Base-by-base conservation (phyloP, 2,797 vertebrate species). In the Jordanella pulchra region DNA sequence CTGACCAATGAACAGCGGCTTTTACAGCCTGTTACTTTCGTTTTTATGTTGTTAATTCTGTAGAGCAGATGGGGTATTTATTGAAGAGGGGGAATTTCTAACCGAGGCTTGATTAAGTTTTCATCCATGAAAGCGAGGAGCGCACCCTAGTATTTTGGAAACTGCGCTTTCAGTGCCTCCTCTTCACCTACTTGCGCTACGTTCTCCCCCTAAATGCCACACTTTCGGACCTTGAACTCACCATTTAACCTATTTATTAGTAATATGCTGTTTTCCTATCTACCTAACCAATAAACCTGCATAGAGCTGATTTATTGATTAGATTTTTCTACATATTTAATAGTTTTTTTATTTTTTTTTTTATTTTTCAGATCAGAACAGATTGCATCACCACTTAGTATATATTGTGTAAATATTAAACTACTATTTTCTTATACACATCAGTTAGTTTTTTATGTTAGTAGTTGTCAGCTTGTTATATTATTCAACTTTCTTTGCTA, bases 91-190 rank as follows among this genome's bases (percentile, higher is more conserved):
- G 42, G 64, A 1, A 74, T 65, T 73, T 78, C 32, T 55, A 69
- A 73, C 69, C 30, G 10, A 21, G 47, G 32, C 6, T 55, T 48
- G 27, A 1, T 64, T 44, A 60, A 70, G 39, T 23, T 11, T 55
- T 15, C 35, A 82, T 86, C 84, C 80, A 25, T 60, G 50, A 75
- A 28, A 63, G 61, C 69, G 74, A 53, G 15, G n/a, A 12, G 39
- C 65, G 60, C 65, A 47, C 73, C 5, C 69, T 73, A 65, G 56
- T 79, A 72, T 79, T 87, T 77, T 73, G 82, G 79, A 85, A 78
- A 76, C n/a, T 65, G 74, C 71, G 71, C 65, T 75, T 78, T 73
- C 50, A n/a, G 72, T 6, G 69, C 69, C 76, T 74, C 67, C 67
- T 58, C 72, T 50, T 23, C 68, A 50, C 35, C 60, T 17, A 3